Evolutionary conservation across 2,888 invertebrate genomes (phyloP), one percentile per base, ranked within the genome.

Genomic region (Hymenopus coronatus): DNA sequence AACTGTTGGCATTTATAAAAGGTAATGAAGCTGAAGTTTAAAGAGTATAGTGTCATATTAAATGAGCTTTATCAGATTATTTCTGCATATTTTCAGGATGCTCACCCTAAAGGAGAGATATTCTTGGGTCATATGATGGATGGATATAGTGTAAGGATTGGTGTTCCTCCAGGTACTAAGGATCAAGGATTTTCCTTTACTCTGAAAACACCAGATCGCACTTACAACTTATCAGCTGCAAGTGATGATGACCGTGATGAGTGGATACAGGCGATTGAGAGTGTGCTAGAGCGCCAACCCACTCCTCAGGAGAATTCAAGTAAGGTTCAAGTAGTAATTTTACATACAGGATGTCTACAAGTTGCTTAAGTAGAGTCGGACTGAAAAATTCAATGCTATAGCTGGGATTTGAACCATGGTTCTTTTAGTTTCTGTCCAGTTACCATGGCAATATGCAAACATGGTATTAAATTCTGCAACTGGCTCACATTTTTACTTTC

Each of bases 41-140:
- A 30, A n/a, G n/a, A n/a, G n/a, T n/a, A n/a, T n/a, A n/a, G n/a
- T n/a, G n/a, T n/a, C n/a, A n/a, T n/a, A 33, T 33, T 1, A 33
- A 33, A 33, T 33, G 1, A 40, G 83, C 7, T 30, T 28, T 30
- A 28, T n/a, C 27, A 83, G 83, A 4, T 20, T 27, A n/a, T 33
- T 88, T 83, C 25, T 27, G 83, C 88, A 28, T 54, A 90, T 28
- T 91, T 91, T 15, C 92, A 95, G 95, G 97, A 97, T 92, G 97
- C 98, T 3, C 97, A 97, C 93, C 97, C 98, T 0, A 98, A 98
- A 93, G 98, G 98, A 87, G 98, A 98, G 94, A 97, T 98, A 91
- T 98, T 98, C 93, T 94, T 98, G 91, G 98, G 98, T 92, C 95
- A 97, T 92, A 94, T 95, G 92, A 95, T 96, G 90, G 97, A 97